A percentile compares a stretch with the other conserved stretches of the same genome.
Evolutionary conservation across 53 echinoderm and acorn worm genomes (phyloP).

Genomic region (Echinarachnius parma): DNA sequence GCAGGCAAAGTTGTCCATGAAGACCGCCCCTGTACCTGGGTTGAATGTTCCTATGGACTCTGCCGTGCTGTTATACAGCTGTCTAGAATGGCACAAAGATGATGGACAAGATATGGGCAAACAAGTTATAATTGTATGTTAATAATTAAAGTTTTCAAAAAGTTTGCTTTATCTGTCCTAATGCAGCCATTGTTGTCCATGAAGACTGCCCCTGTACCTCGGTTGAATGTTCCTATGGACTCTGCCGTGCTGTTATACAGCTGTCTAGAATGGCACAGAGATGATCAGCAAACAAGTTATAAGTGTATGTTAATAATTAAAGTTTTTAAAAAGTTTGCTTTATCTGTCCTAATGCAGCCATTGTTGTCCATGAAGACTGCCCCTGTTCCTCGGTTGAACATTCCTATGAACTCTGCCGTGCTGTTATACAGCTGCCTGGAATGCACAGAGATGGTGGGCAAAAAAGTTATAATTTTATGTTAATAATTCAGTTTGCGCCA

Average conservation of each 20-base stretch:
- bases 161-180: too few relatives aligned
- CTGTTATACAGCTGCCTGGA: conserved; percentile 73
- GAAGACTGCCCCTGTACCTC: neutral
- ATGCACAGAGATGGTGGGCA: neutral
- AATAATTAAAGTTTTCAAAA: too few relatives aligned
- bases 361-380: neutral
- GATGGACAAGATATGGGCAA: too few relatives aligned
- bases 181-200: neutral
- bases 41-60: conserved; percentile 42
- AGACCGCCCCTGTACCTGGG: conserved; percentile 43
- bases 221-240: neutral
- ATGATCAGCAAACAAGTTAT: too few relatives aligned
- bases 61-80: conserved; percentile 82
- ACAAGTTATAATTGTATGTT: too few relatives aligned
- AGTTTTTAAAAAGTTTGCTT: too few relatives aligned
- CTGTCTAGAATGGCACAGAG: neutral
- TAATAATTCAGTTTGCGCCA: too few relatives aligned
- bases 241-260: conserved; percentile 3
- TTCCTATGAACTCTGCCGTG: conserved; percentile 47
- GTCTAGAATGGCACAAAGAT: conserved; percentile 23
- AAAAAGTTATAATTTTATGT: too few relatives aligned
- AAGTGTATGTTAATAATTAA: too few relatives aligned
- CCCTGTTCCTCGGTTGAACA: neutral
- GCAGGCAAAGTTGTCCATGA: conserved; percentile 57
- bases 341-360: too few relatives aligned